Base-by-base conservation (phyloP, 2,113 vertebrate genomes). In the Salvelinus fontinalis region DNA sequence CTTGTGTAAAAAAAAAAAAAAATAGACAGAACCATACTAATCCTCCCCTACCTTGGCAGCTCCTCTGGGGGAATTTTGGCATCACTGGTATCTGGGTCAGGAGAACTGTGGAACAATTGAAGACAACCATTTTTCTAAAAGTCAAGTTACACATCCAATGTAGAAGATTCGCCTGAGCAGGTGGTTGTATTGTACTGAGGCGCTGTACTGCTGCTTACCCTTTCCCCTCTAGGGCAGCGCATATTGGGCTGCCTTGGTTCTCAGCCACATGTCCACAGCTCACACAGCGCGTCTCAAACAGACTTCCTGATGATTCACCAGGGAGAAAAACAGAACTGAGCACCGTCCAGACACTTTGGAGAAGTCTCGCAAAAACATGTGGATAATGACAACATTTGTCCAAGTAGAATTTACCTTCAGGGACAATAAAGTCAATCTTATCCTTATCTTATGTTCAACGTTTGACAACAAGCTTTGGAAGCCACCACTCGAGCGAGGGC, bases 201-300 rank as follows among this genome's bases (percentile, higher is more conserved):
- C 2, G 31, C n/a, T 71, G 16, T 31, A 67, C 5, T 9, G 70
- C n/a, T 67, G 59, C 73, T 93, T 95, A 99, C 98, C 98, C 97
- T 92, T 94, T 98, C 87, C 94, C 95, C 4, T 91, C 92, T 77
- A 99, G 79, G 0, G 96, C 94, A 0, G 94, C 86, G 87, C 96
- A 98, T 79, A 99, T 95, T 0, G 97, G 98, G 87, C 95, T 99
- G 69, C 82, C 93, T 89, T 95, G 95, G 87, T 97, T 97, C 0
- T 89, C 83, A 14, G 92, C 86, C 71, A 99, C 90, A 0, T 94
- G 81, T 78, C 96, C 95, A 79, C 97, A 99, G 85, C 92, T 97
- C 80, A 95, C 92, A 74, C 98, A 99, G 29, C 95, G 94, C 0
- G 98, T 99, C 93, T 97, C 97, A 93, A 96, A 95, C 80, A 99